Evolutionary conservation across 2,113 vertebrate genomes (phyloP).

Genomic region (Thymallus thymallus): DNA sequence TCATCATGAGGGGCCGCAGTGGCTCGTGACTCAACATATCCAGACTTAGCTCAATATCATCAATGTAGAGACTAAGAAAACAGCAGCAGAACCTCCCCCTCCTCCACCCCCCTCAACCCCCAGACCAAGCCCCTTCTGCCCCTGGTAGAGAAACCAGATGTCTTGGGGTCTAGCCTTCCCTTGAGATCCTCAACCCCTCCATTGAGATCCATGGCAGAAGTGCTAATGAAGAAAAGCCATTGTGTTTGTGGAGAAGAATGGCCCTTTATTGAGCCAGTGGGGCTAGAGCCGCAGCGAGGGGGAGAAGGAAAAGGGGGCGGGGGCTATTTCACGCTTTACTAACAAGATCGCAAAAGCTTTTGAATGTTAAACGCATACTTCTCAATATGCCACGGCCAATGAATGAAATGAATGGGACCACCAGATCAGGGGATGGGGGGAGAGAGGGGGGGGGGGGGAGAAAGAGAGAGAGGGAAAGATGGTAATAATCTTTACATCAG

Average conservation of each 20-base stretch:
- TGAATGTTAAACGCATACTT: conserved; percentile 73
- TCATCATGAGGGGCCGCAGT: too few species aligned
- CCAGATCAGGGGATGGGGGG: conserved; percentile 64
- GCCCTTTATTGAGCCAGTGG: conserved; percentile 49
- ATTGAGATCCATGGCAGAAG: conserved; percentile 70
- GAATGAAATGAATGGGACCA: conserved; percentile 68
- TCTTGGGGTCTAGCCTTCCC: conserved; percentile 66
- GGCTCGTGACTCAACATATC: conserved; percentile 18
- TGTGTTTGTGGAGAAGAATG: conserved; percentile 66
- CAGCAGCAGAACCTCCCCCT: conserved; percentile 1
- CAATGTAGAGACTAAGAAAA: conserved; percentile 20
- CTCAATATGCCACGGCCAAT: conserved; percentile 57
- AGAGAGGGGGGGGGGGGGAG: neutral
- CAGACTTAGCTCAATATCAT: conserved; percentile 20
- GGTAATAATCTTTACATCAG: conserved; percentile 53
- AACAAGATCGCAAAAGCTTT: conserved; percentile 71
- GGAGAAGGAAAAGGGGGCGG: conserved; percentile 45
- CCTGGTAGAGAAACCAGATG: conserved; percentile 70
- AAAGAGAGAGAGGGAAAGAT: conserved; percentile 26
- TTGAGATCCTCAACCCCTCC: conserved; percentile 36
- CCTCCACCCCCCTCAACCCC: conserved; percentile 29
- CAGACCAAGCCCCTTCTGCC: neutral
- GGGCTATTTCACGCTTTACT: conserved; percentile 75
- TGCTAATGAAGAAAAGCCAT: conserved; percentile 66
- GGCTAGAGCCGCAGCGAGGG: neutral